phyloP scores from a whole-genome alignment of 2,888 invertebrate genomes.

The Pterostichus niger region DNA sequence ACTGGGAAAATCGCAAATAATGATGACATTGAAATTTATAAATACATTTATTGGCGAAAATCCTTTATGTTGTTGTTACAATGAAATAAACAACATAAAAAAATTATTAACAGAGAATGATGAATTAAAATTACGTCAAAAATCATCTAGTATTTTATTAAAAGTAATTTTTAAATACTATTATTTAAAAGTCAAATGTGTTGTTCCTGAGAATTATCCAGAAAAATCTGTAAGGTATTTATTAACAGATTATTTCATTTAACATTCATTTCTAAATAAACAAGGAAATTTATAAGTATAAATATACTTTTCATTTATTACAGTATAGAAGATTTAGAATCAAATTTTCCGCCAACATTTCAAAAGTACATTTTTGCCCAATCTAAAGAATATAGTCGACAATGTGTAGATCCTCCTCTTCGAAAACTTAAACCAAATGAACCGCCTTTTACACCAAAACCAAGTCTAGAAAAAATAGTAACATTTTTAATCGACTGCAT shows the following conservation, averaged over 20 bases:
- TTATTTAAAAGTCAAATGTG: constrained; percentile 80
- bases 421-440: constrained; percentile 78
- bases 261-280: too few relatives aligned
- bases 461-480: constrained; percentile 81
- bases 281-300: too few relatives aligned
- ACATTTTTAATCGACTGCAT: constrained; percentile 83
- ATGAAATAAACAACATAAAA: constrained; percentile 83
- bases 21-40: constrained; percentile 81
- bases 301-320: constrained; percentile 69
- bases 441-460: constrained; percentile 81
- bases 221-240: constrained; percentile 76
- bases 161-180: constrained; percentile 81
- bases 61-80: constrained; percentile 85
- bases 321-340: constrained; percentile 81
- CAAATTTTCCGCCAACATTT: constrained; percentile 84
- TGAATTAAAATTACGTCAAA: constrained; percentile 84
- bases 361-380: constrained; percentile 82
- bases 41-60: constrained; percentile 84
- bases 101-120: constrained; percentile 77
- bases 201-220: constrained; percentile 84
- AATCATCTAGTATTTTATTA: constrained; percentile 81
- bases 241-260: background rate
- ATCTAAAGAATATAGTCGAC: constrained; percentile 83
- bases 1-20: constrained; percentile 81
- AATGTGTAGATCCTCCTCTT: constrained; percentile 84